Conservation (phyloP, 35 echinoderm and acorn worm genomes). For the Anneissia japonica region DNA sequence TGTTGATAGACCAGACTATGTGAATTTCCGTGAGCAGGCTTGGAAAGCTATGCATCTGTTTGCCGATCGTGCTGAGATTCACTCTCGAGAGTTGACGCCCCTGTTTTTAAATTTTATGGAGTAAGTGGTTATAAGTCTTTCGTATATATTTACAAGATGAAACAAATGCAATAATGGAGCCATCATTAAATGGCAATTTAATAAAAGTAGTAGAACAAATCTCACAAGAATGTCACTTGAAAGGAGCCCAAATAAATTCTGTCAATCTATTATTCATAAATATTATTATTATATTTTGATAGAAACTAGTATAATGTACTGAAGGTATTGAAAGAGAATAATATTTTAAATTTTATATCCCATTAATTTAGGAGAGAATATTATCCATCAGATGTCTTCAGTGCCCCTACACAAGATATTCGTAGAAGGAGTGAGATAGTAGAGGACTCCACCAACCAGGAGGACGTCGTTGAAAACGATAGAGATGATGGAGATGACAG, state of each 20-base stretch:
- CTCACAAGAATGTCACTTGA: too few relatives aligned
- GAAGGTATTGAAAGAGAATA: too few relatives aligned
- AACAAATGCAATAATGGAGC: neutral
- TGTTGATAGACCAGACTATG: slow-evolving; percentile 61
- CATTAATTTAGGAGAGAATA: slow-evolving; percentile 74
- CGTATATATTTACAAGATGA: neutral
- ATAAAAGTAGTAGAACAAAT: too few relatives aligned
- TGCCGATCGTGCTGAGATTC: slow-evolving; percentile 52
- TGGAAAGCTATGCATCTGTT: slow-evolving; percentile 73
- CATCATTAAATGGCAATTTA: too few relatives aligned
- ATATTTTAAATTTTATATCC: too few relatives aligned
- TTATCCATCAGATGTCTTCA: slow-evolving; percentile 57
- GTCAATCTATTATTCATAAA: too few relatives aligned
- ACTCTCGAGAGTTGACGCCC: slow-evolving; percentile 67
- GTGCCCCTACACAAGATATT: slow-evolving; percentile 78
- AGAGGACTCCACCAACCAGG: neutral
- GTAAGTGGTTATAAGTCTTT: slow-evolving; percentile 35
- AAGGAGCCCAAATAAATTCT: too few relatives aligned
- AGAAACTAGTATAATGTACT: too few relatives aligned
- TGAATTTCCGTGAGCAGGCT: slow-evolving; percentile 48
- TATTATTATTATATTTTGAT: too few relatives aligned
- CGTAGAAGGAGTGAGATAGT: slow-evolving; percentile 10
- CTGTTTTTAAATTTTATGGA: slow-evolving; percentile 69
- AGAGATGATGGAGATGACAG: neutral
- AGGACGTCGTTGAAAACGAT: neutral